These are phyloP conservation scores for Eurois occulta DNA, from an alignment of 2,888 invertebrate species.

Conservation along the genomic window DNA sequence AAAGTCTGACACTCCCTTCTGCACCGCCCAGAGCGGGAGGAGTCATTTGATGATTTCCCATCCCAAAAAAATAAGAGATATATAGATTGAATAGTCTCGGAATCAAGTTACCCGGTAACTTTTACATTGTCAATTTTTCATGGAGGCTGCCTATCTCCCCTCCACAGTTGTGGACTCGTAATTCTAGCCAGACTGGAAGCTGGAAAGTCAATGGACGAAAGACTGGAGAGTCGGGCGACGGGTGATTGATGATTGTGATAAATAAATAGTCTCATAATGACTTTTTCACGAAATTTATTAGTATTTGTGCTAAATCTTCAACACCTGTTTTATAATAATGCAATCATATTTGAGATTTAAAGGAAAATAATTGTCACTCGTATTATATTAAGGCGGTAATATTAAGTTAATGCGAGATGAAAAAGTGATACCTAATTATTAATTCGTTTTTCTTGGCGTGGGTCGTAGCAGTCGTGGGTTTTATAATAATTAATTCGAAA, in stretches of 20 bases:
- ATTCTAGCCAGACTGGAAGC: background rate
- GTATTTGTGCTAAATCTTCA: background rate
- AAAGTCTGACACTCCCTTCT: too few species aligned
- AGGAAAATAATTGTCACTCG: background rate
- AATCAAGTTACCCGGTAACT: too few species aligned
- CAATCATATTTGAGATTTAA: background rate
- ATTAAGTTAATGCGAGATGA: background rate
- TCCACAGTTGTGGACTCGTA: too few species aligned
- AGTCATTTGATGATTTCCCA: too few species aligned
- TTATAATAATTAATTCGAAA: slow-evolving; percentile 23
- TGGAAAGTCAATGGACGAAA: background rate
- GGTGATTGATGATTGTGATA: background rate
- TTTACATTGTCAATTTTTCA: too few species aligned
- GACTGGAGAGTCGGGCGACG: background rate
- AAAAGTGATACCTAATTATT: background rate
- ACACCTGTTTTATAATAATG: background rate
- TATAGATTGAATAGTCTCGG: too few species aligned
- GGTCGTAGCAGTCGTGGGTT: slow-evolving; percentile 21
- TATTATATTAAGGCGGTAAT: background rate
- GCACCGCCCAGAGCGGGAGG: too few species aligned
- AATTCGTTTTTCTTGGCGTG: background rate
- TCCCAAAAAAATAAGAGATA: too few species aligned
- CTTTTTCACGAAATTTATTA: background rate
- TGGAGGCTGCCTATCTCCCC: too few species aligned
- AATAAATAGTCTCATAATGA: background rate